phyloP scores from a whole-genome alignment of 2,113 vertebrate genomes.

The Urocynchramus pylzowi region DNA sequence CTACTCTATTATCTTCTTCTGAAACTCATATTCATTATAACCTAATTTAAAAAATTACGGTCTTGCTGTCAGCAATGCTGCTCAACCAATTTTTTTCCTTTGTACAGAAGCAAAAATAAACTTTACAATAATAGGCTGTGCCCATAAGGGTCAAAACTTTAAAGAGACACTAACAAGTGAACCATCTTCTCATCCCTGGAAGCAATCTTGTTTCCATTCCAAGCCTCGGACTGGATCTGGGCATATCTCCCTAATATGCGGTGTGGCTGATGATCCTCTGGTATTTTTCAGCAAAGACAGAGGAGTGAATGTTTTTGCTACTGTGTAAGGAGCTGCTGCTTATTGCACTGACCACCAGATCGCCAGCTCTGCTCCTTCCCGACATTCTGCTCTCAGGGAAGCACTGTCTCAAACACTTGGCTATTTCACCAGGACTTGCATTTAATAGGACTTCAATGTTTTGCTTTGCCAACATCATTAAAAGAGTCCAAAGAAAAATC shows the following conservation, averaged over 20 bases:
- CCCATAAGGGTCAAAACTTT: background rate
- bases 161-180: constrained; percentile 21
- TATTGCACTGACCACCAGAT: background rate
- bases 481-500: background rate
- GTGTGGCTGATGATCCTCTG: background rate
- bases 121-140: background rate
- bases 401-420: background rate
- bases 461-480: background rate
- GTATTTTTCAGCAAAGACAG: background rate
- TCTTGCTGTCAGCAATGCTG: constrained; percentile 25
- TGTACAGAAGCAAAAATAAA: constrained; percentile 16
- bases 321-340: background rate
- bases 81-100: background rate
- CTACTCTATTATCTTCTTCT: constrained; percentile 26
- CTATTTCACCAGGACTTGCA: background rate
- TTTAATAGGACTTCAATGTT: background rate
- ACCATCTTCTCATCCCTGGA: background rate
- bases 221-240: background rate
- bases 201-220: background rate
- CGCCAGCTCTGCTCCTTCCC: background rate
- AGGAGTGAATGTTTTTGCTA: background rate
- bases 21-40: constrained; percentile 59
- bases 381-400: background rate
- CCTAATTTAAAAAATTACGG: constrained; percentile 52
- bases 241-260: background rate